These are phyloP conservation scores for Choristoneura rosaceana DNA, from an alignment of 2,888 invertebrate species.

Conservation along the genomic window DNA sequence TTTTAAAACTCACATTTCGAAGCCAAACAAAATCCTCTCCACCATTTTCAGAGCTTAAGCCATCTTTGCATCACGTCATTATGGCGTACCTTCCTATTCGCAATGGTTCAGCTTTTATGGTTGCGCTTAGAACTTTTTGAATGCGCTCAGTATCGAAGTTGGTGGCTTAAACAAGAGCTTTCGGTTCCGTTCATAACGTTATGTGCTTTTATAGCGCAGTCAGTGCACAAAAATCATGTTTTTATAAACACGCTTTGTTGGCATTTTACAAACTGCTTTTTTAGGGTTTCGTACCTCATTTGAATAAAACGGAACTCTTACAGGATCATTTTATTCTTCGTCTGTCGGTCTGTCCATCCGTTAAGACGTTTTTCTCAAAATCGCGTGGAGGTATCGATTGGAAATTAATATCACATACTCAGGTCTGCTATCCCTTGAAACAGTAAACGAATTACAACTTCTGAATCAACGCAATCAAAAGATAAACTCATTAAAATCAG, in stretches of 20 bases:
- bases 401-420: no score
- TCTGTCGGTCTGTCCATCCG: no score
- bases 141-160: constrained; percentile 54
- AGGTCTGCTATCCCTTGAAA: no score
- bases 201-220: constrained; percentile 52
- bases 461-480: no score
- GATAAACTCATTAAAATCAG: no score
- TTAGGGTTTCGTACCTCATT: no score
- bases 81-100: constrained; percentile 44
- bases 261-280: neutral
- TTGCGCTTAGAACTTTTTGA: constrained; percentile 59
- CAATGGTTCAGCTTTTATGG: constrained; percentile 61
- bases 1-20: constrained; percentile 20
- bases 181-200: constrained; percentile 57
- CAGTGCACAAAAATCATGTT: constrained; percentile 46
- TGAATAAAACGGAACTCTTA: no score
- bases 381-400: no score
- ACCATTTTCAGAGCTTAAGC: constrained; percentile 54
- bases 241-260: neutral
- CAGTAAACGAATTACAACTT: no score
- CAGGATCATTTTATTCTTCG: no score
- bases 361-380: no score
- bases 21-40: constrained; percentile 30
- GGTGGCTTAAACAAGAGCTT: constrained; percentile 50
- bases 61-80: constrained; percentile 60